Evolutionary conservation across 1,140 invertebrate species (phyloP).

Genomic region (Triops longicaudatus): DNA sequence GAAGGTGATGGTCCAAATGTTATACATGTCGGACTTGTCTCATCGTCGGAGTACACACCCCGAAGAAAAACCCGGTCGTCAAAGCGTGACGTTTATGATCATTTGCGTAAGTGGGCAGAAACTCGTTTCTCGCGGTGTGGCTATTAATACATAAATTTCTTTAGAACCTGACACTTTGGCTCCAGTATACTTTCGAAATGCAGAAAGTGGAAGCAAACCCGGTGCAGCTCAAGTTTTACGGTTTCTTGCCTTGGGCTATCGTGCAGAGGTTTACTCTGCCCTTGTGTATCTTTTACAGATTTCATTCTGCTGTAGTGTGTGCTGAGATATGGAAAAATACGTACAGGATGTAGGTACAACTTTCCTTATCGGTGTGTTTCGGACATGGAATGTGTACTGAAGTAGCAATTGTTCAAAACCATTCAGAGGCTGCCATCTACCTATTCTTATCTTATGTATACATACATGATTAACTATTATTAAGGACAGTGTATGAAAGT

Average conservation of each 20-base stretch:
- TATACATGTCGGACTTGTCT: slow-evolving; percentile 91
- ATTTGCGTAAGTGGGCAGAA: slow-evolving; percentile 42
- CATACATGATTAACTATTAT: too few relatives aligned
- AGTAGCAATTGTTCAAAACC: too few relatives aligned
- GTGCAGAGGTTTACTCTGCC: slow-evolving; percentile 87
- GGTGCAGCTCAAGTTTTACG: slow-evolving; percentile 86
- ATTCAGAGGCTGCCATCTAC: too few relatives aligned
- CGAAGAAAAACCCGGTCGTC: slow-evolving; percentile 85
- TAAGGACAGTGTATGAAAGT: too few relatives aligned
- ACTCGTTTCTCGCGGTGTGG: too few relatives aligned
- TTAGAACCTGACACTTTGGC: slow-evolving; percentile 90
- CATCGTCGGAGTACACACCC: slow-evolving; percentile 78
- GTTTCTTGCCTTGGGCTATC: slow-evolving; percentile 86
- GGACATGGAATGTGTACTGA: too few relatives aligned
- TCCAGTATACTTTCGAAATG: slow-evolving; percentile 91
- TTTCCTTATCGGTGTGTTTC: too few relatives aligned
- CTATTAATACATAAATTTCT: not conserved
- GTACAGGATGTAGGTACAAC: slow-evolving; percentile 50
- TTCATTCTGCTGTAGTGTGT: slow-evolving; percentile 92
- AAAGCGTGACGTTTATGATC: slow-evolving; percentile 88
- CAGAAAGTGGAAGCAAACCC: slow-evolving; percentile 86
- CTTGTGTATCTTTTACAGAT: slow-evolving; percentile 91
- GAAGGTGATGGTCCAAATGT: slow-evolving; percentile 77
- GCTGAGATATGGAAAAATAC: slow-evolving; percentile 98
- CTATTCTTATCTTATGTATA: too few relatives aligned